A percentile compares a stretch with the other conserved stretches of the same genome.
phyloP scores from a whole-genome alignment of 2,113 vertebrate genomes.

The Dinomys branickii region DNA sequence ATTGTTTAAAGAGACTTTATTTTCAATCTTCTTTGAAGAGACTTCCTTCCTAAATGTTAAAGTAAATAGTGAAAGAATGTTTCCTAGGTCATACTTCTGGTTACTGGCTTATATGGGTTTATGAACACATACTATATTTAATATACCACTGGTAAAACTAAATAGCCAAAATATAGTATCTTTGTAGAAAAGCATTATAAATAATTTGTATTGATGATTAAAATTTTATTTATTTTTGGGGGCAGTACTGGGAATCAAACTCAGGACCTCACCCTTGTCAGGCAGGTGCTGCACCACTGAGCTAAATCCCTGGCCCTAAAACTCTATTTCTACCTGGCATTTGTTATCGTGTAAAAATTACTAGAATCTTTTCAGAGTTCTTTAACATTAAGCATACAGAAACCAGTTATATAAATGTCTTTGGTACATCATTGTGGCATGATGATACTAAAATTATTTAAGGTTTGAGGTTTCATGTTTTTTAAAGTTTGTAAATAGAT shows the following conservation, averaged over 20 bases:
- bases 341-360: conserved; percentile 24
- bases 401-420: conserved; percentile 6
- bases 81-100: background rate
- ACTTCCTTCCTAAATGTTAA: conserved; percentile 62
- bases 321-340: conserved; percentile 44
- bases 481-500: conserved; percentile 17
- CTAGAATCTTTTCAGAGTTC: conserved; percentile 51
- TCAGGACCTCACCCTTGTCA: too few species aligned
- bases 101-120: background rate
- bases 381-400: conserved; percentile 30
- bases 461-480: background rate
- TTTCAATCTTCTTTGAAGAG: conserved; percentile 68
- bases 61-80: conserved; percentile 15
- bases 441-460: background rate
- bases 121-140: background rate
- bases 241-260: too few species aligned
- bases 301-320: too few species aligned
- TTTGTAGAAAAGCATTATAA: conserved; percentile 48
- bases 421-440: background rate
- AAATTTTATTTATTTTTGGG: conserved; percentile 47
- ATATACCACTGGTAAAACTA: conserved; percentile 39
- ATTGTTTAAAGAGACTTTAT: conserved; percentile 58
- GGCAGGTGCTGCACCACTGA: too few species aligned
- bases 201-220: conserved; percentile 41
- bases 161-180: conserved; percentile 13